These are phyloP conservation scores for Julus scanicus DNA, from an alignment of 2,888 invertebrate species.

Conservation along the genomic window DNA sequence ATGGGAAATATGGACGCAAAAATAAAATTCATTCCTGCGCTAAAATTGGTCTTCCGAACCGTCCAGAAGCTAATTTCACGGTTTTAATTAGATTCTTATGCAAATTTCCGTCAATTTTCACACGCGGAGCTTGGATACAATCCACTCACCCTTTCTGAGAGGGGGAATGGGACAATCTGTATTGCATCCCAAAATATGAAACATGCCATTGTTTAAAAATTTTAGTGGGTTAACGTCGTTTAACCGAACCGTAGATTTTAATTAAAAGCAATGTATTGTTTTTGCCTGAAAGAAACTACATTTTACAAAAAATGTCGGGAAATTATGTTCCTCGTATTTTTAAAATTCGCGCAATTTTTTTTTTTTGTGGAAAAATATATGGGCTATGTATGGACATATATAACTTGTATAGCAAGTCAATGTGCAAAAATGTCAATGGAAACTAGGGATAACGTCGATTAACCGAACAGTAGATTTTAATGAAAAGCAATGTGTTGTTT, in stretches of 20 bases:
- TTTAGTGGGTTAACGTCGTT: background rate
- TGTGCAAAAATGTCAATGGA: no score
- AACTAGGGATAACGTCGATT: no score
- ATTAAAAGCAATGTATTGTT: background rate
- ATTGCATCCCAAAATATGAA: background rate
- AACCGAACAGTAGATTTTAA: no score
- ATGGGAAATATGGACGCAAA: background rate
- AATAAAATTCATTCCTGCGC: background rate
- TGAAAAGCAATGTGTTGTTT: no score
- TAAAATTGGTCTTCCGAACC: background rate
- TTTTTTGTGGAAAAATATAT: no score
- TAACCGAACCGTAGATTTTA: background rate
- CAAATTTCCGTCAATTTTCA: background rate
- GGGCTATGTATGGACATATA: no score
- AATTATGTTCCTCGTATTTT: no score
- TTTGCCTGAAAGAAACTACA: background rate
- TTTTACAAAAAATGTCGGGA: background rate
- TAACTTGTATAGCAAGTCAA: no score
- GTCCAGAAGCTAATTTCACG: constrained; percentile 24
- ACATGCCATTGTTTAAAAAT: background rate
- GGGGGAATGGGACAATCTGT: no score
- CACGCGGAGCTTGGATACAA: background rate
- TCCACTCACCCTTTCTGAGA: background rate
- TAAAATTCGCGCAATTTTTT: no score
- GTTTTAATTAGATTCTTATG: constrained; percentile 17